Evolutionary conservation across 2,888 invertebrate species (phyloP).

Genomic region (Alviniconcha strummeri): DNA sequence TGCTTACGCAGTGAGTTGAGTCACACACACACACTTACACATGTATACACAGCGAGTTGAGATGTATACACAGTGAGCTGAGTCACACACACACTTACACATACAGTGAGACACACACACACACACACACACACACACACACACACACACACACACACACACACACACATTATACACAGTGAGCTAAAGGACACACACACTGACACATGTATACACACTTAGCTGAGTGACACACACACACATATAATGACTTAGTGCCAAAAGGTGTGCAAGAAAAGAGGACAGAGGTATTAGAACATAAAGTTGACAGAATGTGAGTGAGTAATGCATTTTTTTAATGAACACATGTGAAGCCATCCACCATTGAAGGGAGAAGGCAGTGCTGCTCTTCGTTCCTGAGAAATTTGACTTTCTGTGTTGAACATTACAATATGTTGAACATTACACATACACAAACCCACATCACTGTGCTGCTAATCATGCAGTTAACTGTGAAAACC

Average conservation of each 20-base stretch:
- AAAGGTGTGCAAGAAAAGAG: no score
- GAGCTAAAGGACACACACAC: not conserved
- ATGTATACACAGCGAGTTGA: not conserved
- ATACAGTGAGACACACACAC: not conserved
- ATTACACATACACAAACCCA: not conserved
- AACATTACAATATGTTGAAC: no score
- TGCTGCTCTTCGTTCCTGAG: no score
- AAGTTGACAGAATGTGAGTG: no score
- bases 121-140: not conserved
- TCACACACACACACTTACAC: not conserved
- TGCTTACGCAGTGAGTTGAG: not conserved
- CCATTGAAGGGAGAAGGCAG: no score
- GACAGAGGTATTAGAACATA: no score
- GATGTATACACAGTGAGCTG: not conserved
- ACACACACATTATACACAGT: not conserved
- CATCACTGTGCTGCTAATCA: no score
- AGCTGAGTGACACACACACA: not conserved
- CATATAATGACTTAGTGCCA: no score
- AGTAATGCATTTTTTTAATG: no score
- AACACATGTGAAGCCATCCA: no score
- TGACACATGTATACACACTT: not conserved
- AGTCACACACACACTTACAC: not conserved
- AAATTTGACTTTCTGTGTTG: no score
- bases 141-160: not conserved
- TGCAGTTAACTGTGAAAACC: no score